phyloP scores from a whole-genome alignment of 1,140 invertebrate species.

The Stenopsyche tienmushanensis region DNA sequence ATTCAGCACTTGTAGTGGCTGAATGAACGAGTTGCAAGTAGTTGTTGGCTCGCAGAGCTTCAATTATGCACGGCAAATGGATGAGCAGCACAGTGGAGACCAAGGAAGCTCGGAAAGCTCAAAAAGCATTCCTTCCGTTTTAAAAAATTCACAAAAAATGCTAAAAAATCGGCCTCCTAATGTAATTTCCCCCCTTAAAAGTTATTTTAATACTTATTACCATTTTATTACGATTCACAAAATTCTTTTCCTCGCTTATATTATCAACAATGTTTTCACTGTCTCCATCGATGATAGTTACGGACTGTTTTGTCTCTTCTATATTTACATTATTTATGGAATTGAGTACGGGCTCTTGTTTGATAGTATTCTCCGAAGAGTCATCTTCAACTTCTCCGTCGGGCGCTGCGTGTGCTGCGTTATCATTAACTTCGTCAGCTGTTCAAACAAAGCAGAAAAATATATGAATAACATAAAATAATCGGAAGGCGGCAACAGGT shows the following conservation, averaged over 20 bases:
- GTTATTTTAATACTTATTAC: no score
- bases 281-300: neutral
- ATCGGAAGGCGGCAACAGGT: neutral
- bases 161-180: no score
- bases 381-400: slow-evolving; percentile 13
- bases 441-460: slow-evolving; percentile 2
- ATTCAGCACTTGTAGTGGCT: no score
- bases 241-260: neutral
- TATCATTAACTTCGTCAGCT: slow-evolving; percentile 39
- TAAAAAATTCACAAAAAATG: no score
- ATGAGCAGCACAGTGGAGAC: no score
- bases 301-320: slow-evolving; percentile 1
- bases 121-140: no score
- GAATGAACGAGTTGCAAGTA: no score
- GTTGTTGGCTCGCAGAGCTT: no score
- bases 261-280: slow-evolving; percentile 1
- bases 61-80: no score
- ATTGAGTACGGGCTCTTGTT: neutral
- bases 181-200: no score
- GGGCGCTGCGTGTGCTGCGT: slow-evolving; percentile 48
- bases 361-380: neutral
- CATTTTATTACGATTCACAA: slow-evolving; percentile 12
- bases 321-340: no score
- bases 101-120: no score
- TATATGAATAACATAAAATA: neutral